phyloP scores from a whole-genome alignment of 1,140 invertebrate species.

The Proctacanthus coquilletti region DNA sequence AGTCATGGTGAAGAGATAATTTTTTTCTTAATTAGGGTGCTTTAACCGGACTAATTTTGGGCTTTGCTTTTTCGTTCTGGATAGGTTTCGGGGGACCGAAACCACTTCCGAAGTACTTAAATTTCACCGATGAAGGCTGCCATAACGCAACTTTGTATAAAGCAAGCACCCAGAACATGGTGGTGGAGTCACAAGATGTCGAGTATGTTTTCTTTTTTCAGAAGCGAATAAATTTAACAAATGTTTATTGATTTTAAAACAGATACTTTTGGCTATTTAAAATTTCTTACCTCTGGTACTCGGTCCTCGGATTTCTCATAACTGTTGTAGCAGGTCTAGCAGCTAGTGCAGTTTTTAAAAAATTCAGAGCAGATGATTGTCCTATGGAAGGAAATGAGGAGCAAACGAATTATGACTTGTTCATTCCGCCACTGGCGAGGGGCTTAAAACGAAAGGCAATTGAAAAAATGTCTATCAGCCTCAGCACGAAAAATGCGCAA shows the following conservation, averaged over 20 bases:
- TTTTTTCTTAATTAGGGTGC: slow-evolving; percentile 39
- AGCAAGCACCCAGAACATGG: slow-evolving; percentile 7
- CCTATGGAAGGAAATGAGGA: slow-evolving; percentile 16
- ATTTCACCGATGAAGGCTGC: slow-evolving; percentile 42
- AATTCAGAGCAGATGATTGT: slow-evolving; percentile 18
- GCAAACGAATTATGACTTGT: slow-evolving; percentile 39
- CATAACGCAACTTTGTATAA: slow-evolving; percentile 10
- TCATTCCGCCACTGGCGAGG: slow-evolving; percentile 45
- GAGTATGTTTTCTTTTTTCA: background rate
- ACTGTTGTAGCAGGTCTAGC: slow-evolving; percentile 51
- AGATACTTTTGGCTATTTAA: slow-evolving; percentile 53
- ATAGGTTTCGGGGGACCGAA: slow-evolving; percentile 72
- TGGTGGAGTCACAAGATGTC: background rate
- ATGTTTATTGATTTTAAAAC: slow-evolving; percentile 23
- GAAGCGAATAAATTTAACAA: slow-evolving; percentile 3
- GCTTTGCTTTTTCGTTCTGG: slow-evolving; percentile 60
- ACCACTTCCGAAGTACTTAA: slow-evolving; percentile 39
- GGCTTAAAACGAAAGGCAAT: slow-evolving; percentile 18
- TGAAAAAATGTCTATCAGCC: slow-evolving; percentile 16
- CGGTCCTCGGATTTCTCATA: slow-evolving; percentile 48
- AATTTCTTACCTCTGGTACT: slow-evolving; percentile 80
- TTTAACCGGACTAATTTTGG: slow-evolving; percentile 42
- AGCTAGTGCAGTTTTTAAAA: slow-evolving; percentile 31
- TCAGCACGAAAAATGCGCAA: no score
- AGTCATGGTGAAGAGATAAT: background rate